These are phyloP conservation scores for Eucriotettix oculatus DNA, from an alignment of 2,888 invertebrate species.

Conservation along the genomic window DNA sequence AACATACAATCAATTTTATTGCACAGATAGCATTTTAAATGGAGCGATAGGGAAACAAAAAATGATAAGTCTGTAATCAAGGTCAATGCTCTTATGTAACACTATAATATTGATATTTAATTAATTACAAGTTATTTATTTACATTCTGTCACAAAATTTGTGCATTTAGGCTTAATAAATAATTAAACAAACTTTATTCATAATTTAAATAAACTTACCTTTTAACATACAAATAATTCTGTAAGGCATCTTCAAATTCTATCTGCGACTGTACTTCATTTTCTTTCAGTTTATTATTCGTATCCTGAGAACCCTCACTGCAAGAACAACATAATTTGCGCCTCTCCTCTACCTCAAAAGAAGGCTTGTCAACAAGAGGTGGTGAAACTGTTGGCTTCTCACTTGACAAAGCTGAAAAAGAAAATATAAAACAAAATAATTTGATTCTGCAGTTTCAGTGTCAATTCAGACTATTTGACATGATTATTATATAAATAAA, in stretches of 20 bases:
- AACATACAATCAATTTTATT: no score
- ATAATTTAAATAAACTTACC: conserved; percentile 13
- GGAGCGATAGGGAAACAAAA: no score
- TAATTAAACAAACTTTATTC: no score
- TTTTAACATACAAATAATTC: conserved; percentile 50
- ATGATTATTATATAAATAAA: no score
- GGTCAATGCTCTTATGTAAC: no score
- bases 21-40: no score
- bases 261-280: conserved; percentile 43
- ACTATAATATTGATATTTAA: no score
- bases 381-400: conserved; percentile 20
- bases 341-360: background rate
- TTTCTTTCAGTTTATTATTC: conserved; percentile 29
- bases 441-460: background rate
- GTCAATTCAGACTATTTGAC: no score
- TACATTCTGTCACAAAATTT: no score
- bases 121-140: no score
- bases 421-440: background rate
- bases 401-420: conserved; percentile 20
- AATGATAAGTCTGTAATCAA: no score
- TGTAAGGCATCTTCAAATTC: conserved; percentile 68
- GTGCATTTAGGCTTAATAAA: no score
- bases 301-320: conserved; percentile 15
- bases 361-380: background rate
- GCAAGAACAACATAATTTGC: conserved; percentile 1